Evolutionary conservation across 1,140 invertebrate species (phyloP), one percentile per base, ranked within the genome.

Genomic region (Lycorma delicatula): DNA sequence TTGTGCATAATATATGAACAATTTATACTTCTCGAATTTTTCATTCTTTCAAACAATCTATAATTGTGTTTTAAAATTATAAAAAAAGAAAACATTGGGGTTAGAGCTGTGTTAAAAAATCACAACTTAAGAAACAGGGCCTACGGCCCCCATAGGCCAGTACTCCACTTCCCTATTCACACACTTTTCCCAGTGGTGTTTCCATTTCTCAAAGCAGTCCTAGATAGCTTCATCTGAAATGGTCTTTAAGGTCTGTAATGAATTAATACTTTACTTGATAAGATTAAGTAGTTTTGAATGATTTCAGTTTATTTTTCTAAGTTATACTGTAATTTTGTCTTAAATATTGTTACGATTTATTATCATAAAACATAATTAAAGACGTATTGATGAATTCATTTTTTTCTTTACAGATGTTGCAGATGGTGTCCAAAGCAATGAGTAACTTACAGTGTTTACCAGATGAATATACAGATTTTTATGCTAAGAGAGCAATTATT

Each of bases 401-500:
- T 50, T 41, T 34, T 7, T 38, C 44, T 46, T 65, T 63, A 25
- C 56, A 77, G 68, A 77, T 75, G 3, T 68, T 74, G 57, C 70
- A 72, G 56, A 73, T 74, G 47, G 41, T 78, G 1, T 77, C 79
- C 46, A 73, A 75, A 59, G 75, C 76, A 3, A 44, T 78, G 11
- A 72, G 74, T 60, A 61, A 64, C 23, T 58, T 80, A 22, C 69
- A 74, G n/a, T 67, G 65, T 59, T 59, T 81, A 16, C 79, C 79
- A n/a, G 57, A 67, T 1, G 68, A 74, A 16, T 81, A 80, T 66
- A 68, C 67, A 62, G 67, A 75, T 48, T 80, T 81, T 64, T 81
- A 79, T 66, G 68, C 68, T 2, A 58, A 69, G 46, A 63, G 74
- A 56, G 66, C 79, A 28, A 71, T 79, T 36, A 16, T 29, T 49